phyloP scores from a whole-genome alignment of 2,888 invertebrate species.

The Caenorhabditis wallacei region DNA sequence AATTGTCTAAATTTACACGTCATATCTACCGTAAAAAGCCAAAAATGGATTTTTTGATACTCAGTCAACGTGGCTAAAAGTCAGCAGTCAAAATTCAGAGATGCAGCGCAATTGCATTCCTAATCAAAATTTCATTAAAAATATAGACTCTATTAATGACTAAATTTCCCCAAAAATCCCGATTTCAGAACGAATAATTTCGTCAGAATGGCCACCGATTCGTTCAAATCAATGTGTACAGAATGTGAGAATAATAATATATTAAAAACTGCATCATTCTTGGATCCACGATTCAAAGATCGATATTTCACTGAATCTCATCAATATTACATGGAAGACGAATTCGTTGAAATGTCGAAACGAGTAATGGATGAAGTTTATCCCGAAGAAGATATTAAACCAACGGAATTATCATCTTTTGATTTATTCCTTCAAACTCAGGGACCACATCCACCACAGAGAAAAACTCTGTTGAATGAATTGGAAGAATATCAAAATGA shows the following conservation, averaged over 20 bases:
- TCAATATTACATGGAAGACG: background rate
- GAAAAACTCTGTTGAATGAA: background rate
- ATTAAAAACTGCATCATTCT: conserved; percentile 4
- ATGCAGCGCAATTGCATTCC: too few species aligned
- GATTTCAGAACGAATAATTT: too few species aligned
- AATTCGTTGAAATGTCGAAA: background rate
- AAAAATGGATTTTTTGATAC: too few species aligned
- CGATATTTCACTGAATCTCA: conserved; percentile 2
- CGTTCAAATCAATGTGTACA: background rate
- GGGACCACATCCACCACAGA: too few species aligned
- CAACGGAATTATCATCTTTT: background rate
- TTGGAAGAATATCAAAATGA: background rate
- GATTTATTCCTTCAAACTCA: background rate
- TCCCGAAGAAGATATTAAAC: background rate
- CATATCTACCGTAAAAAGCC: too few species aligned
- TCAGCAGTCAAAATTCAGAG: too few species aligned
- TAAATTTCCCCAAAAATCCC: too few species aligned
- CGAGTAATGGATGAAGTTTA: background rate
- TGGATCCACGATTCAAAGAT: conserved; percentile 1
- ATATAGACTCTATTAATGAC: too few species aligned
- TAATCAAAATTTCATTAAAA: too few species aligned
- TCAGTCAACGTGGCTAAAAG: too few species aligned
- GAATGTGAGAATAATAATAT: background rate
- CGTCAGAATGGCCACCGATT: too few species aligned
- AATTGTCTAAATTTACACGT: too few species aligned